Percentiles rank a stretch among this genome's conserved stretches.
phyloP scores from a whole-genome alignment of 2,113 vertebrate genomes.

The Anguilla rostrata region DNA sequence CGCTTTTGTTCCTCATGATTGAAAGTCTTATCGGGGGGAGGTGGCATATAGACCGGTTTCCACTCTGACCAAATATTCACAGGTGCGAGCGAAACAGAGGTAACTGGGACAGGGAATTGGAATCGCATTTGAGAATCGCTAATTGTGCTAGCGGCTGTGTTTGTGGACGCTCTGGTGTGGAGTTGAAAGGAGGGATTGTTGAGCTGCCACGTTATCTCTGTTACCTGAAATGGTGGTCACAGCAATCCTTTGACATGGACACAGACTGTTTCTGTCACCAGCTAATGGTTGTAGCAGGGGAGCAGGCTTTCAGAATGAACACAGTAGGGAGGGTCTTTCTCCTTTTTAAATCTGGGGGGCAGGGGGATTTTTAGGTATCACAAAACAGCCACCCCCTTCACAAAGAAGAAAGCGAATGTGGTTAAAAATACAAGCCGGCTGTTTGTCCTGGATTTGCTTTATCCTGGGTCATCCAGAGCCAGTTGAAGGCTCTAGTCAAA shows the following conservation, averaged over 20 bases:
- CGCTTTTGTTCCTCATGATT: background rate
- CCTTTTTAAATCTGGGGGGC: background rate
- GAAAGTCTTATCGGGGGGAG: background rate
- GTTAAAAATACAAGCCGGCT: constrained; percentile 52
- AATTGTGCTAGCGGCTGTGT: background rate
- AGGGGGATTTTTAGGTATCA: background rate
- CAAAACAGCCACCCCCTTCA: background rate
- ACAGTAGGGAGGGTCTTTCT: constrained; percentile 33
- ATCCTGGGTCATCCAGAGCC: background rate
- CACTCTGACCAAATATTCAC: constrained; percentile 29
- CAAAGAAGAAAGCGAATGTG: constrained; percentile 43
- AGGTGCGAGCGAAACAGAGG: background rate
- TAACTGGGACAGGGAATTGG: background rate
- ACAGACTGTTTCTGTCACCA: constrained; percentile 35
- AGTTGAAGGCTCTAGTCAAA: constrained; percentile 10
- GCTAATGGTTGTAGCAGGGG: background rate
- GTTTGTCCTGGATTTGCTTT: constrained; percentile 38
- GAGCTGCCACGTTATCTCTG: background rate
- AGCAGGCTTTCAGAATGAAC: constrained; percentile 11
- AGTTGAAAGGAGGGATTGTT: background rate
- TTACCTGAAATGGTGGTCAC: background rate
- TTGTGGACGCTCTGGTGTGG: background rate
- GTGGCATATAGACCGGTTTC: constrained; percentile 32
- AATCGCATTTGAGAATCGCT: background rate
- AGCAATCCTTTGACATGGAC: constrained; percentile 24